Base-by-base conservation (phyloP, 2,888 invertebrate species). In the Limnephilus lunatus region DNA sequence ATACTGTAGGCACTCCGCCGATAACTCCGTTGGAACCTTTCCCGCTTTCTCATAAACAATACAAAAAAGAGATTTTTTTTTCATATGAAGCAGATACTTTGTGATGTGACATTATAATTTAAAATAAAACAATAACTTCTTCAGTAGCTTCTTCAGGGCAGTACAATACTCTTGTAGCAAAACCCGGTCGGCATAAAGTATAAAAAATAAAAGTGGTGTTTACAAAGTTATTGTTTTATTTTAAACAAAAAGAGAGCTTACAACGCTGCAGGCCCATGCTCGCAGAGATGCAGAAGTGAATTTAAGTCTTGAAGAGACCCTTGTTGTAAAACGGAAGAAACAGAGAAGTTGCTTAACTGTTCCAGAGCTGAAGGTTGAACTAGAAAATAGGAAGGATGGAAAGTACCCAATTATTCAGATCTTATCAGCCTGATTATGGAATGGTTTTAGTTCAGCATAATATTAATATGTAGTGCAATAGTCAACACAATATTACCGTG, bases 401-500 rank as follows among this genome's bases (percentile, higher is more conserved):
- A 68, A 19, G 25, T 68, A 19, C 25, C 25, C 19, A 19, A 68
- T 5, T 68, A 25, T 48, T 48, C 3, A 48, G 15, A 48, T 48
- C 48, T 44, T 44, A 44, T 44, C 12, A 48, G 15, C 48, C 48
- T 48, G 48, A 48, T 15, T 48, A 68, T 68, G 53, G 19, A 5
- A 19, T 14, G 25, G 68, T 68, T 9, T 19, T 25, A 2, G 68
- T 68, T 68, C 68, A 68, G 25, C 25, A 25, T 68, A 68, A 68
- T 68, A 68, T 9, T 19, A 19, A 53, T 19, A n/a, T n/a, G n/a
- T n/a, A 19, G 25, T 68, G 0, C 68, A 68, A 68, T 25, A 68
- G 68, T n/a, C 68, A n/a, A 68, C 7, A 68, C 25, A n/a, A 68
- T 68, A 96, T 95, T 94, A 98, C 98, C 95, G 96, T 96, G 39